These are phyloP conservation scores for Arothron firmamentum DNA, from an alignment of 2,113 vertebrate genomes.

Conservation along the genomic window DNA sequence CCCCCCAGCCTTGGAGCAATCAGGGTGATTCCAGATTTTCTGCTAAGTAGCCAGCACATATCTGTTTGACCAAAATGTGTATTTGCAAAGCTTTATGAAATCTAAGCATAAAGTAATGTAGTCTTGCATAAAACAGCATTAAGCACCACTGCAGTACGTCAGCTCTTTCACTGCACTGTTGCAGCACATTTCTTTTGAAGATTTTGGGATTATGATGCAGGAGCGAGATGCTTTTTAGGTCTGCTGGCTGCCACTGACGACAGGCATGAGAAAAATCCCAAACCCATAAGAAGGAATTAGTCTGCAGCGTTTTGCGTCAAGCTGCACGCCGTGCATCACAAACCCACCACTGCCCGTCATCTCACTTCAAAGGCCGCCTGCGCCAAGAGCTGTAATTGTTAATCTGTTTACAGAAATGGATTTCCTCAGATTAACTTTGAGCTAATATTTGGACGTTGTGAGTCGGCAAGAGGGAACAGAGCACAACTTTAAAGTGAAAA, in stretches of 20 bases:
- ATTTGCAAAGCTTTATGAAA: too few relatives aligned
- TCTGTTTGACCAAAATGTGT: too few relatives aligned
- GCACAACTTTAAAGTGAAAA: slow-evolving; percentile 9
- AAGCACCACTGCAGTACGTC: slow-evolving; percentile 13
- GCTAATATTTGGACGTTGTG: slow-evolving; percentile 35
- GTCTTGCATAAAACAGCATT: too few relatives aligned
- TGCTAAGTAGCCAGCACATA: too few relatives aligned
- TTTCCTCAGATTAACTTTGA: slow-evolving; percentile 42
- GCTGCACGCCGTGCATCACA: slow-evolving; percentile 14
- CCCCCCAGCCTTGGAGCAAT: too few relatives aligned
- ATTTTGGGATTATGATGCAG: slow-evolving; percentile 36
- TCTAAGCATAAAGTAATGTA: too few relatives aligned
- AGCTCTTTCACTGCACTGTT: slow-evolving; percentile 9
- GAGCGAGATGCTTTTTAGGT: slow-evolving; percentile 13
- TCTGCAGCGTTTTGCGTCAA: slow-evolving; percentile 16
- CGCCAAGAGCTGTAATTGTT: slow-evolving; percentile 54
- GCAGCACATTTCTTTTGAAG: not conserved
- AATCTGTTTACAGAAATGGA: slow-evolving; percentile 43
- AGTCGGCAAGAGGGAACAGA: slow-evolving; percentile 17
- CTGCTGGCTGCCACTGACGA: slow-evolving; percentile 25
- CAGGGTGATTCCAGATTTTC: too few relatives aligned
- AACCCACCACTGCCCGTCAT: slow-evolving; percentile 27
- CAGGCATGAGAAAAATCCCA: slow-evolving; percentile 7
- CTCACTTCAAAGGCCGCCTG: slow-evolving; percentile 47
- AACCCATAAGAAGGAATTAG: slow-evolving; percentile 25